Base-by-base conservation (phyloP, 2,888 invertebrate genomes). In the Polia nebulosa region DNA sequence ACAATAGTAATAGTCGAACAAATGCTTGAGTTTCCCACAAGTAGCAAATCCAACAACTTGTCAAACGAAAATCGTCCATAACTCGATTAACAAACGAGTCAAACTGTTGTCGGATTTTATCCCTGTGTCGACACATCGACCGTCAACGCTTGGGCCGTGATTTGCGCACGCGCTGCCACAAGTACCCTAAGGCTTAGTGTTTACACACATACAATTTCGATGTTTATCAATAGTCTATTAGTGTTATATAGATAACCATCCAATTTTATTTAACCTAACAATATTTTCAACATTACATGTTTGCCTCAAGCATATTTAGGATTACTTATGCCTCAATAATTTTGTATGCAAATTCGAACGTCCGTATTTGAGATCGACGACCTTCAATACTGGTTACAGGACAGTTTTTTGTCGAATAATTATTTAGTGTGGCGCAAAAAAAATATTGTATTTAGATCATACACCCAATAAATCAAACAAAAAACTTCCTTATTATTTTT, bases 1-100 rank as follows among this genome's bases (percentile, higher is more conserved):
- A 87, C 84, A 86, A 88, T 83, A 83, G 86, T 81, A 85, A 90
- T 88, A 90, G 89, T 88, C 79, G 81, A 88, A 91, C 91, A 91
- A 90, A 87, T 89, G 88, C 84, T 76, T 79, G 73, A 78, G 76
- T 88, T 92, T 93, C 93, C 88, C 93, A 93, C 90, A 88, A 85
- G 80, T 83, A 83, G 85, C 76, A 85, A 84, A 85, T 84, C 76
- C 74, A 78, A 83, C 78, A 39, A 32, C 17, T 34, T 75, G 53
- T 52, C 76, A 79, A 81, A 78, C 69, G 22, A 85, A 83, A 82
- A 63, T 70, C 62, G 65, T 60, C 73, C 76, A 67, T 87, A 83
- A 58, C 61, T 3, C n/a, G 8, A 71, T 59, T 34, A 25, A 0
- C 3, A 57, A 82, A 86, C 76, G 76, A 62, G 59, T 76, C 63